Percentiles rank a stretch among this genome's conserved stretches.
phyloP scores from a whole-genome alignment of 2,888 invertebrate species.

The Pelosia muscerda region DNA sequence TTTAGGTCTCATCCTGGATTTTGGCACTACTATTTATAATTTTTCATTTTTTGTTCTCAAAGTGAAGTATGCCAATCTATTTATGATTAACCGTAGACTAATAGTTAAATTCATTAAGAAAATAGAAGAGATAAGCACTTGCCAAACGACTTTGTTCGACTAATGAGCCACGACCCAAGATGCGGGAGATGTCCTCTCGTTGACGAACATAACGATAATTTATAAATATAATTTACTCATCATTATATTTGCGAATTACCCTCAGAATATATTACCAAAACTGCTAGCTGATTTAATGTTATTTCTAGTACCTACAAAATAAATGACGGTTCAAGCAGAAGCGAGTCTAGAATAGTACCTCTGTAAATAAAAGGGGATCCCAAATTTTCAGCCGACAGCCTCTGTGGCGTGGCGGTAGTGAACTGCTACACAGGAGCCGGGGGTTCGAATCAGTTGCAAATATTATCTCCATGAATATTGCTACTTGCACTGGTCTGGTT shows the following conservation, averaged over 20 bases:
- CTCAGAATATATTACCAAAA: not conserved
- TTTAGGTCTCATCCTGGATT: too few relatives aligned
- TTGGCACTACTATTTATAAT: too few relatives aligned
- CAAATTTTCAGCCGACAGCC: too few relatives aligned
- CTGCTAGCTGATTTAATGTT: not conserved
- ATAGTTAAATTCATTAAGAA: constrained; percentile 3
- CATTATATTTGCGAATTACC: not conserved
- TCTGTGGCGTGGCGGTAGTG: too few relatives aligned
- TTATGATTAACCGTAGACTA: not conserved
- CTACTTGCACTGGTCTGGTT: too few relatives aligned
- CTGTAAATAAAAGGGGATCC: too few relatives aligned
- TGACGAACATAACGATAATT: not conserved
- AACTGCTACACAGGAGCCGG: too few relatives aligned
- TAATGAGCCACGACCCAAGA: constrained; percentile 1
- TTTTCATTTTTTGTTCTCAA: not conserved
- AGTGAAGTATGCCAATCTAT: not conserved
- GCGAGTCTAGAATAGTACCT: too few relatives aligned
- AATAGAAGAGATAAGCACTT: constrained; percentile 2
- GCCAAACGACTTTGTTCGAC: constrained; percentile 6
- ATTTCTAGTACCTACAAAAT: too few relatives aligned
- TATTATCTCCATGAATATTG: too few relatives aligned
- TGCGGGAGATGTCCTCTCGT: not conserved
- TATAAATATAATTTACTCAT: constrained; percentile 1
- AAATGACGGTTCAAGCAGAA: too few relatives aligned
- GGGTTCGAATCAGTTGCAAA: too few relatives aligned